Evolutionary conservation across 2,888 invertebrate species (phyloP).

Genomic region (Himalopsyche japonica): DNA sequence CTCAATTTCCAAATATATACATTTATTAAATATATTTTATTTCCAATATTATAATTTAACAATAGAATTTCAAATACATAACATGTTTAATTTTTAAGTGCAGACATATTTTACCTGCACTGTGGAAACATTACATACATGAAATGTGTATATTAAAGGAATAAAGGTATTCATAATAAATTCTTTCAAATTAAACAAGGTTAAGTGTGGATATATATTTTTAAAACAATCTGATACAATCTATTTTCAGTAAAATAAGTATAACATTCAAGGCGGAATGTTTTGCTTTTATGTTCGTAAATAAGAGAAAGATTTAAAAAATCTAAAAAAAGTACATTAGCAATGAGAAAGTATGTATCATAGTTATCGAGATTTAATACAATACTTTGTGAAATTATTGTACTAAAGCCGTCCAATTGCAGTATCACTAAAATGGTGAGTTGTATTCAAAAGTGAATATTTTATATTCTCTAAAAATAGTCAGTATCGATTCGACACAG

Average conservation of each 20-base stretch:
- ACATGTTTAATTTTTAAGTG: constrained; percentile 49
- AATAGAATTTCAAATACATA: constrained; percentile 64
- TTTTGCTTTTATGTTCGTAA: neutral
- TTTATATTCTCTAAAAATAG: neutral
- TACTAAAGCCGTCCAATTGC: neutral
- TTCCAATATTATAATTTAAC: constrained; percentile 63
- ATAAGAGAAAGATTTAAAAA: neutral
- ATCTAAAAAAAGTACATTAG: neutral
- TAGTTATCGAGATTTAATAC: neutral
- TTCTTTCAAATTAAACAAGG: neutral
- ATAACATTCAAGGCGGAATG: neutral
- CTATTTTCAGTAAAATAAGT: neutral
- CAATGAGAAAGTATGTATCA: neutral
- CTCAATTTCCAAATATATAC: constrained; percentile 58
- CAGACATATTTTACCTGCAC: constrained; percentile 24
- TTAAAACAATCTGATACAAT: neutral
- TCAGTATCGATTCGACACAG: neutral
- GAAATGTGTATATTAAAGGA: constrained; percentile 32
- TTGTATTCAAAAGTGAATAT: neutral
- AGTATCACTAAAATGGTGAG: neutral
- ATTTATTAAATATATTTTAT: constrained; percentile 60
- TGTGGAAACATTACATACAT: constrained; percentile 36
- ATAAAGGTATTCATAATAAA: constrained; percentile 18
- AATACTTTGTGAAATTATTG: neutral
- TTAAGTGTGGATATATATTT: neutral